A percentile compares a stretch with the other conserved stretches of the same genome.
Conservation (phyloP, 2,113 vertebrate genomes). For the Cryptomyrus ogoouensis region DNA sequence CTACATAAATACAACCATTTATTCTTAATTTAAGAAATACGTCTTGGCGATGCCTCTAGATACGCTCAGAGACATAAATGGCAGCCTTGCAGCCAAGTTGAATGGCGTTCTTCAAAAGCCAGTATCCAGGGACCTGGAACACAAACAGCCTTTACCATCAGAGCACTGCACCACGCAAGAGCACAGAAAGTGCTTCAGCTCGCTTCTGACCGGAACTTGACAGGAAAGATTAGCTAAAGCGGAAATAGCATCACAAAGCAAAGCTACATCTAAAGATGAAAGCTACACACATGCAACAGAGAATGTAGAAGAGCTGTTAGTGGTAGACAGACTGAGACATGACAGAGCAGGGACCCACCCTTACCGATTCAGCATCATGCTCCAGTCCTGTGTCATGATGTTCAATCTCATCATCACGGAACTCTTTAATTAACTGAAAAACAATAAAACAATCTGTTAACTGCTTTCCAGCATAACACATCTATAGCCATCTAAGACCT, state of each 20-base stretch:
- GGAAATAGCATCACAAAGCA: background rate
- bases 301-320: background rate
- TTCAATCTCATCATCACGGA: conserved; percentile 87
- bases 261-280: background rate
- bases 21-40: conserved; percentile 28
- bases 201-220: background rate
- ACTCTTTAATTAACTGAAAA: conserved; percentile 79
- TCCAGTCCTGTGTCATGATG: conserved; percentile 86
- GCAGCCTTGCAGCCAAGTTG: conserved; percentile 85
- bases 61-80: conserved; percentile 80
- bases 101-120: conserved; percentile 77
- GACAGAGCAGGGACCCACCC: conserved; percentile 22
- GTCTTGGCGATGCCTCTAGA: conserved; percentile 50
- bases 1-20: background rate
- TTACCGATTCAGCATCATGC: conserved; percentile 78
- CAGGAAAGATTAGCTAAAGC: background rate
- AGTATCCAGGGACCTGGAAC: conserved; percentile 77
- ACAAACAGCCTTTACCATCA: background rate
- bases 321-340: background rate
- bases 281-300: background rate
- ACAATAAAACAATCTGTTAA: background rate
- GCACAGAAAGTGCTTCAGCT: background rate
- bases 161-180: background rate
- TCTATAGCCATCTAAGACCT: background rate
- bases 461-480: background rate